These are phyloP conservation scores for Frieseomelitta varia DNA, from an alignment of 1,140 invertebrate genomes.

Conservation along the genomic window DNA sequence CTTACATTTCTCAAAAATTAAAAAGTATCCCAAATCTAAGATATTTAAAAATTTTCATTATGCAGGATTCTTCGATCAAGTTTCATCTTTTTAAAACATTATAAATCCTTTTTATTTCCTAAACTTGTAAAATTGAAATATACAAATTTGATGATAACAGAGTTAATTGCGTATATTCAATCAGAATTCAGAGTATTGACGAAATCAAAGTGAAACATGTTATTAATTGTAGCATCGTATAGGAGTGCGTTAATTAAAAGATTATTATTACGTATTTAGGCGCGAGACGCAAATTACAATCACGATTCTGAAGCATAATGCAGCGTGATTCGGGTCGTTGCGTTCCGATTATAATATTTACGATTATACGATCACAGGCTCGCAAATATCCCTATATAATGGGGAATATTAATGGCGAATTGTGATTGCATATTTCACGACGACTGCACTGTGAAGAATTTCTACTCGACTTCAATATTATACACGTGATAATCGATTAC, in stretches of 20 bases:
- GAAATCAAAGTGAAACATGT: not conserved
- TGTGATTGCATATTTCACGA: not conserved
- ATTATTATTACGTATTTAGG: slow-evolving; percentile 79
- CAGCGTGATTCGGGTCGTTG: slow-evolving; percentile 75
- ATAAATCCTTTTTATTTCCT: too few relatives aligned
- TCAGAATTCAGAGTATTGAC: not conserved
- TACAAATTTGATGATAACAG: too few relatives aligned
- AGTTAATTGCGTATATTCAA: not conserved
- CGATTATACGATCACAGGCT: slow-evolving; percentile 54
- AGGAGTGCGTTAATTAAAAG: slow-evolving; percentile 73
- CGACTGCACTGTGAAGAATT: not conserved
- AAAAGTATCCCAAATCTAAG: too few relatives aligned
- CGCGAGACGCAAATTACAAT: slow-evolving; percentile 78
- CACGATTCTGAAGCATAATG: slow-evolving; percentile 73
- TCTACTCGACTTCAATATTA: not conserved
- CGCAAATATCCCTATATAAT: slow-evolving; percentile 25
- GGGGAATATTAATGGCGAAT: slow-evolving; percentile 14
- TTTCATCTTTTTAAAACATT: too few relatives aligned
- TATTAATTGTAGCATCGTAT: not conserved
- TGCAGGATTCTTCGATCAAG: too few relatives aligned
- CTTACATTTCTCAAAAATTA: too few relatives aligned
- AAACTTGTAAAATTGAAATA: too few relatives aligned
- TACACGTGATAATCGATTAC: not conserved
- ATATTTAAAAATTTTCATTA: too few relatives aligned
- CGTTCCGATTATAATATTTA: slow-evolving; percentile 73